A percentile compares a stretch with the other conserved stretches of the same genome.
Evolutionary conservation across 2,888 invertebrate genomes (phyloP).

Genomic region (Phragmatobia fuliginosa): DNA sequence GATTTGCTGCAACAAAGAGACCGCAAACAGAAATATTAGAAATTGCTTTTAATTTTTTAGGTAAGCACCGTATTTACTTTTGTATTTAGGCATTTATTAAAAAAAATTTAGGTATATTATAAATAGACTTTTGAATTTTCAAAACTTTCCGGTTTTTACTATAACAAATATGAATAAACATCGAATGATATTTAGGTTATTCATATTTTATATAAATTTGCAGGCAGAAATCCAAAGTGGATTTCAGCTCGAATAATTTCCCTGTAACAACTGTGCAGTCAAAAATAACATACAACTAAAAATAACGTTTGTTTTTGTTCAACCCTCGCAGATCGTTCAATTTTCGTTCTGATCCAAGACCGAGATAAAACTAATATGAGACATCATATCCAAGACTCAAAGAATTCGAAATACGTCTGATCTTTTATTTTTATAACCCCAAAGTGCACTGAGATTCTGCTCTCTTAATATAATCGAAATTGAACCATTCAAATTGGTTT

Average conservation of each 20-base stretch:
- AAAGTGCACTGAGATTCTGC: slow-evolving; percentile 45
- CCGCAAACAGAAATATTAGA: no score
- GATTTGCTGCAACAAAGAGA: no score
- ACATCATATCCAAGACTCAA: slow-evolving; percentile 46
- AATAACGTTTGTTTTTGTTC: slow-evolving; percentile 38
- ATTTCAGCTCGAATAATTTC: slow-evolving; percentile 19
- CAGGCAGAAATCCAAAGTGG: slow-evolving; percentile 19
- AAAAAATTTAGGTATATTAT: no score
- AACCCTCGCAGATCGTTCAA: slow-evolving; percentile 51
- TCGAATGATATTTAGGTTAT: not conserved
- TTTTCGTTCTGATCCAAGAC: slow-evolving; percentile 51
- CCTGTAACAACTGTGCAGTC: slow-evolving; percentile 8
- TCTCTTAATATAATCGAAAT: slow-evolving; percentile 41
- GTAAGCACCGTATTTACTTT: no score
- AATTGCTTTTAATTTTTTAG: no score
- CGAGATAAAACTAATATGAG: slow-evolving; percentile 53
- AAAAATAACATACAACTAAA: slow-evolving; percentile 29
- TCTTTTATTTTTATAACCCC: slow-evolving; percentile 53
- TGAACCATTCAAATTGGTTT: slow-evolving; percentile 21
- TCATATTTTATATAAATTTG: slow-evolving; percentile 23
- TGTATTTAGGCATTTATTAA: no score
- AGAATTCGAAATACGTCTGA: slow-evolving; percentile 40
- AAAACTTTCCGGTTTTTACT: not conserved
- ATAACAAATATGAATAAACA: not conserved
- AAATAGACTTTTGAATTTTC: no score